Percentiles rank a stretch among this genome's conserved stretches.
phyloP scores from a whole-genome alignment of 37 sponge, comb jelly and placozoan genomes.

The Agelas oroides region DNA sequence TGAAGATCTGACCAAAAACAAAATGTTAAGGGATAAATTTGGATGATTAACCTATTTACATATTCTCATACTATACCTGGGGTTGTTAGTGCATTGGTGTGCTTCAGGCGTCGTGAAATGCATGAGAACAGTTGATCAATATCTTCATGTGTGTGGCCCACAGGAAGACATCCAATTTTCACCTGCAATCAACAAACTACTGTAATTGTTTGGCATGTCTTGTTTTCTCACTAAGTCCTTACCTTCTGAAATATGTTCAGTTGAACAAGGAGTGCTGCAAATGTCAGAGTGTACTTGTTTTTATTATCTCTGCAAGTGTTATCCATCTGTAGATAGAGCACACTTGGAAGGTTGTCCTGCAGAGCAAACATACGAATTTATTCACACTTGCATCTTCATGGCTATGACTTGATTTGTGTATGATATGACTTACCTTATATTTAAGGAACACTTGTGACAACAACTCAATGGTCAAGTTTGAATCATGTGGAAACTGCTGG shows the following conservation, averaged over 20 bases:
- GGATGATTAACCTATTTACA: too few relatives aligned
- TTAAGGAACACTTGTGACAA: not conserved
- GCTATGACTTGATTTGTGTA: too few relatives aligned
- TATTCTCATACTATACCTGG: not conserved
- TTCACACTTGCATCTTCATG: too few relatives aligned
- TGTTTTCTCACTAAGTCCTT: not conserved
- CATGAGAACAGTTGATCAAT: conserved; percentile 34
- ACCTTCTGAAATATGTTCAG: not conserved
- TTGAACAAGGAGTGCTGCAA: not conserved
- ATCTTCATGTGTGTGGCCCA: conserved; percentile 51
- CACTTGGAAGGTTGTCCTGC: too few relatives aligned
- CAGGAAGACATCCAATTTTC: conserved; percentile 9
- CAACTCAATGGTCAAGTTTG: conserved; percentile 28
- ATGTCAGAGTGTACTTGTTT: not conserved
- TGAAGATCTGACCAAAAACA: not conserved
- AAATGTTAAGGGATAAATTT: not conserved
- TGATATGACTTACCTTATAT: not conserved
- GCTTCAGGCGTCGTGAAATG: not conserved
- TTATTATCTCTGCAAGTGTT: not conserved
- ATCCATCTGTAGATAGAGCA: too few relatives aligned
- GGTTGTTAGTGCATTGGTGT: not conserved
- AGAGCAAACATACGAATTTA: too few relatives aligned
- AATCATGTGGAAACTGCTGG: conserved; percentile 31
- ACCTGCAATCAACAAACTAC: not conserved
- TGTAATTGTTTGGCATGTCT: not conserved